A percentile compares a stretch with the other conserved stretches of the same genome.
Conservation (phyloP, 2,888 invertebrate genomes). For the Thecophora atra region DNA sequence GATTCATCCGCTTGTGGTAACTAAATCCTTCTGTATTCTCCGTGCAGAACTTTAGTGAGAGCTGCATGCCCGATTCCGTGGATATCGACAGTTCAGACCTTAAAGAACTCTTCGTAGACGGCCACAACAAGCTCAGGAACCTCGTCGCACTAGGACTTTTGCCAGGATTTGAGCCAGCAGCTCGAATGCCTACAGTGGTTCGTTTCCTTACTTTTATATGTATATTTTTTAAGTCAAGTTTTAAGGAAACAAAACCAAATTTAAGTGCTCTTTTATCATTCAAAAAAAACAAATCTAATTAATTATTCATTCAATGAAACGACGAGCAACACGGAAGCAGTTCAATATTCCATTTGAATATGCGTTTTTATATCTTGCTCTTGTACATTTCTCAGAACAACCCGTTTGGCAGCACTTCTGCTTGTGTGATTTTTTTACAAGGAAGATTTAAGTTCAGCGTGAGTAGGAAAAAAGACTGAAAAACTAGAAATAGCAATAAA, state of each 20-base stretch:
- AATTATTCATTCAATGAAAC: no score
- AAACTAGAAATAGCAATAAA: no score
- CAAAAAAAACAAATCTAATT: no score
- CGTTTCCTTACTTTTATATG: conserved; percentile 37
- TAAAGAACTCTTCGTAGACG: conserved; percentile 56
- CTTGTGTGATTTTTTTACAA: no score
- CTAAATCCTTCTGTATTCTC: neutral
- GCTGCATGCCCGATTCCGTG: conserved; percentile 57
- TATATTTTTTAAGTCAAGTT: neutral
- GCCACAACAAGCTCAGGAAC: conserved; percentile 62
- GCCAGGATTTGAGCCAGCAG: conserved; percentile 63
- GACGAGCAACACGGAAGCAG: no score
- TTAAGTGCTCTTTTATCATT: no score
- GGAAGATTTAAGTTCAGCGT: no score
- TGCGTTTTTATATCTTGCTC: no score
- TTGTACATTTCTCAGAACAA: no score
- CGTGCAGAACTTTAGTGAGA: conserved; percentile 53
- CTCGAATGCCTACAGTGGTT: conserved; percentile 64
- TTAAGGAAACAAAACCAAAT: neutral
- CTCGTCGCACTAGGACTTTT: conserved; percentile 60
- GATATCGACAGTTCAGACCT: conserved; percentile 55
- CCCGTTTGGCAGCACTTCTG: no score
- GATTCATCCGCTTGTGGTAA: conserved; percentile 28
- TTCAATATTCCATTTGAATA: no score
- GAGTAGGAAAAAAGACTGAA: no score